These are phyloP conservation scores for Falcaria lacertinaria DNA, from an alignment of 2,888 invertebrate genomes.

Conservation along the genomic window DNA sequence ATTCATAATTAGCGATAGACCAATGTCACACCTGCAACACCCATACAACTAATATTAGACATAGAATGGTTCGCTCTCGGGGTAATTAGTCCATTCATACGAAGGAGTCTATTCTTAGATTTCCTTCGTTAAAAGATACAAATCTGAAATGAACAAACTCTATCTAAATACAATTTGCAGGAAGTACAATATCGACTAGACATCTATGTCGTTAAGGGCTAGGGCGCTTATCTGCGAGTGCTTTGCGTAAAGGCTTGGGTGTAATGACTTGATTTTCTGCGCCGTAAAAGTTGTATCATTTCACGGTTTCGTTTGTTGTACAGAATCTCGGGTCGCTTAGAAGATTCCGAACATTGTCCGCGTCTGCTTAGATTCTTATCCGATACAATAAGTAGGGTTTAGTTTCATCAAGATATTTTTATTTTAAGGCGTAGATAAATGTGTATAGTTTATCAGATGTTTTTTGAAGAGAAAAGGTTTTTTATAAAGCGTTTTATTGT, in stretches of 20 bases:
- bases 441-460: no score
- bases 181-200: slow-evolving; percentile 50
- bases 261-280: slow-evolving; percentile 64
- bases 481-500: no score
- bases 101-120: not conserved
- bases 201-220: slow-evolving; percentile 55
- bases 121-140: not conserved
- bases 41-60: no score
- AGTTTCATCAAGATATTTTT: not conserved
- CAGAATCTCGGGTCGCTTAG: not conserved
- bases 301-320: slow-evolving; percentile 14
- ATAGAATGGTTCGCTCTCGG: no score
- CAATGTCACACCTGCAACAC: no score
- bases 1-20: no score
- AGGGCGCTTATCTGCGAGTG: slow-evolving; percentile 56
- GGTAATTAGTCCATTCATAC: no score
- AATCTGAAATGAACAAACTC: slow-evolving; percentile 1
- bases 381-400: not conserved
- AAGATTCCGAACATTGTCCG: not conserved
- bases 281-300: slow-evolving; percentile 44
- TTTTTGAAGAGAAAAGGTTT: no score
- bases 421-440: not conserved
- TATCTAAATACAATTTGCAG: slow-evolving; percentile 17
- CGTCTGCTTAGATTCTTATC: not conserved
- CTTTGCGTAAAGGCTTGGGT: slow-evolving; percentile 52